Base-by-base conservation (phyloP, 2,888 invertebrate genomes). In the Hydriomena furcata region DNA sequence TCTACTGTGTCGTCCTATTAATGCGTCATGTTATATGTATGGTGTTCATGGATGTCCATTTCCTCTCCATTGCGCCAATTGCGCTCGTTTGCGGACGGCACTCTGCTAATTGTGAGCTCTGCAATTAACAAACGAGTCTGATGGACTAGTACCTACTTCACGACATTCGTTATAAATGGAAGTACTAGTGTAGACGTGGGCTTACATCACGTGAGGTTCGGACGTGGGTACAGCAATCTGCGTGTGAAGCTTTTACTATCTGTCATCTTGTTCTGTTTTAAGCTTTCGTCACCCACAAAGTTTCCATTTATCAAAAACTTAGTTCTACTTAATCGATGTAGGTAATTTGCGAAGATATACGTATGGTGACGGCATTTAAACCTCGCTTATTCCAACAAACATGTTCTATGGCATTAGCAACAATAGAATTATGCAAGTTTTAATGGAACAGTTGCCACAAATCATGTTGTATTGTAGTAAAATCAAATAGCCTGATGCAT, bases 1-100 rank as follows among this genome's bases (percentile, higher is more conserved):
- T n/a, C n/a, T n/a, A n/a, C n/a, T 37, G 31, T 48, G 34, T 36
- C 30, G 20, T 28, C 11, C 38, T 52, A 57, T 55, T 46, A 52
- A 50, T 62, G 43, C 59, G 60, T 52, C 44, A 51, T 44, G 30
- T 34, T 57, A 56, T 52, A 59, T 63, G 51, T 58, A 66, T 71
- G 66, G 71, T 76, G 70, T 75, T 71, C 58, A 76, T 84, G 77
- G 75, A 79, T 80, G 84, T 69, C 71, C 76, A 82, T 79, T 88
- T 89, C 88, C 89, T 87, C 79, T 77, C 79, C 72, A 84, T 86
- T 85, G 82, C 76, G 81, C 74, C 87, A 89, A 89, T 90, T 89
- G 85, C 68, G 84, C 82, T 86, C 76, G 78, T 89, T 87, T 82
- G 76, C 63, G 73, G 71, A 75, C 74, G 69, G 69, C 79, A 82